phyloP scores from a whole-genome alignment of 2,113 vertebrate genomes.

The Oophaga pumilio region DNA sequence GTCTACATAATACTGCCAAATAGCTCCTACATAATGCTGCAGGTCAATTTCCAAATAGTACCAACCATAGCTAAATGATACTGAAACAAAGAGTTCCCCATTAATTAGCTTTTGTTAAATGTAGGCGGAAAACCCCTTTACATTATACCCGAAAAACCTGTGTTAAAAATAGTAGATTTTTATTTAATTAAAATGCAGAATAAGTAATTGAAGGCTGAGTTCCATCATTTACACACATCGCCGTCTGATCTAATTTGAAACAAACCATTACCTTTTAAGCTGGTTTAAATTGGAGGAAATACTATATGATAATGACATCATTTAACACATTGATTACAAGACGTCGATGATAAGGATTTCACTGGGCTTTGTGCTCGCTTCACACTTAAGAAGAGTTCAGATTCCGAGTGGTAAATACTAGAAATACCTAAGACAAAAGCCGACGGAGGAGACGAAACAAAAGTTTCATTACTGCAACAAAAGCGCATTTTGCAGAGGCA shows the following conservation, averaged over 20 bases:
- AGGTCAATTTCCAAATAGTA: too few species aligned
- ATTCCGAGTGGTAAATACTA: slow-evolving; percentile 65
- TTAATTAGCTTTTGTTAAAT: background rate
- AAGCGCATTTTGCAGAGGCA: slow-evolving; percentile 74
- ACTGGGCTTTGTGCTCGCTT: slow-evolving; percentile 82
- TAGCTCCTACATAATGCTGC: too few species aligned
- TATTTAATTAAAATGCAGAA: background rate
- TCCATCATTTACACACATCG: slow-evolving; percentile 80
- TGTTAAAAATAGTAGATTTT: background rate
- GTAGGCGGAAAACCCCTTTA: background rate
- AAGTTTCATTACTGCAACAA: slow-evolving; percentile 94
- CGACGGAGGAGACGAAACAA: slow-evolving; percentile 83
- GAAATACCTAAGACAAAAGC: slow-evolving; percentile 76
- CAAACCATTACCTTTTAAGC: slow-evolving; percentile 87
- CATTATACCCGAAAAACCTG: background rate
- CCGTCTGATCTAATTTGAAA: slow-evolving; percentile 88
- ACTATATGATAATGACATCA: slow-evolving; percentile 87
- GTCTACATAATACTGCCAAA: too few species aligned
- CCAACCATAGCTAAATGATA: too few species aligned
- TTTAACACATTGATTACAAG: slow-evolving; percentile 87
- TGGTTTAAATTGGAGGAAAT: slow-evolving; percentile 82
- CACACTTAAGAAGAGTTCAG: slow-evolving; percentile 70
- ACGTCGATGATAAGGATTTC: slow-evolving; percentile 86
- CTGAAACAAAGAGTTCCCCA: background rate
- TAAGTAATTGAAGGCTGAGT: background rate